phyloP scores from a whole-genome alignment of 2,888 invertebrate genomes.

The Rapana venosa region DNA sequence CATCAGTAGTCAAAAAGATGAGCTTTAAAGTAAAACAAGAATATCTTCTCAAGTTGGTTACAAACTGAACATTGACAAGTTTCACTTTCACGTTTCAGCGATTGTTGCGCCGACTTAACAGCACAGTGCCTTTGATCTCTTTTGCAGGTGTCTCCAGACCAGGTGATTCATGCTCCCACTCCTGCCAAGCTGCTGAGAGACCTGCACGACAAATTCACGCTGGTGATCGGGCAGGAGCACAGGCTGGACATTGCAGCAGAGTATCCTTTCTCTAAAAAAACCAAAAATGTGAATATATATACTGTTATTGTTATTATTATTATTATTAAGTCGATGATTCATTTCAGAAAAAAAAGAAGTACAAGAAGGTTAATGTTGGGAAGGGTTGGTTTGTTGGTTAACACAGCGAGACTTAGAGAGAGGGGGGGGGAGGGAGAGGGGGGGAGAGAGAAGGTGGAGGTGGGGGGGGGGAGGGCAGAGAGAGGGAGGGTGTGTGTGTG shows the following conservation, averaged over 20 bases:
- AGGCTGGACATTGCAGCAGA: constrained; percentile 75
- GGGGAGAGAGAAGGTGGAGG: no score
- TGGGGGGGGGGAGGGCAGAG: no score
- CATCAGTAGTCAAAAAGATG: no score
- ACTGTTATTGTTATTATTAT: background rate
- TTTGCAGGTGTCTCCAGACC: constrained; percentile 72
- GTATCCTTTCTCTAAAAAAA: constrained; percentile 75
- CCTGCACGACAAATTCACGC: constrained; percentile 74
- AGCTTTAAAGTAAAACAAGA: no score
- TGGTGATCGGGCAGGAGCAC: constrained; percentile 77
- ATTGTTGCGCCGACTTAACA: background rate
- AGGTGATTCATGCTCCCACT: constrained; percentile 77
- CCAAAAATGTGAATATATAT: background rate
- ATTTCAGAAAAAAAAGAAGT: no score
- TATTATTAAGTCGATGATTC: no score
- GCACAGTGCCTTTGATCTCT: background rate
- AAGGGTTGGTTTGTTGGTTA: background rate
- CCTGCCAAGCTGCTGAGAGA: constrained; percentile 74
- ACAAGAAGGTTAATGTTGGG: no score
- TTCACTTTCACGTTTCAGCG: background rate
- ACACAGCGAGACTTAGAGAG: background rate
- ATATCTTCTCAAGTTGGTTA: background rate
- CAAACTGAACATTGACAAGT: background rate
- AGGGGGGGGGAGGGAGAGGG: background rate
- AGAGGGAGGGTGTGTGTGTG: no score